A percentile compares a stretch with the other conserved stretches of the same genome.
Evolutionary conservation across 2,113 vertebrate species (phyloP).

Genomic region (Bungarus multicinctus): DNA sequence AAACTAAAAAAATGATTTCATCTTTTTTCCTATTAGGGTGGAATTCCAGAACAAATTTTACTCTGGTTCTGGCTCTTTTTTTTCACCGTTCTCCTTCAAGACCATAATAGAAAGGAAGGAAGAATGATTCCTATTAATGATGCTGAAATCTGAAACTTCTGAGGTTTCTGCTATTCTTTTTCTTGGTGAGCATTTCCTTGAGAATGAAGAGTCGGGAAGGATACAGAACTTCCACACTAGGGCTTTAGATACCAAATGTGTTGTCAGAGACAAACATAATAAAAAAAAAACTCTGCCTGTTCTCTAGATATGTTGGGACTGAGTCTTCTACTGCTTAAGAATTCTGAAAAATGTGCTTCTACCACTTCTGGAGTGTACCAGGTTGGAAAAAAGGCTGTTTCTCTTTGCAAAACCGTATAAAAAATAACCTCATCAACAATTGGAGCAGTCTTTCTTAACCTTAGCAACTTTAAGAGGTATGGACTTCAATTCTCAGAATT

Average conservation of each 20-base stretch:
- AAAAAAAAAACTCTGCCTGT: neutral
- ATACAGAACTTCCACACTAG: neutral
- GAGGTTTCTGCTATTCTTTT: neutral
- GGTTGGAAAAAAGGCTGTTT: neutral
- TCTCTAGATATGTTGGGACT: neutral
- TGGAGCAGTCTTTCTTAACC: neutral
- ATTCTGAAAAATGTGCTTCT: neutral
- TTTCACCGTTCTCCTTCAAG: conserved; percentile 77
- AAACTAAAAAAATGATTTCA: conserved; percentile 7
- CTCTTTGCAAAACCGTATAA: neutral
- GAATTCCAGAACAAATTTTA: conserved; percentile 87
- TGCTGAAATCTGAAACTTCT: neutral
- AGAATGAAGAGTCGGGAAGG: neutral
- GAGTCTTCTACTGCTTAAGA: neutral
- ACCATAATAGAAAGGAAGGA: conserved; percentile 67
- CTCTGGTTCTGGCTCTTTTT: conserved; percentile 71
- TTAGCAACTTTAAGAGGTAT: neutral
- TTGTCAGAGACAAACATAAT: neutral
- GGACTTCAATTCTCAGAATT: neutral
- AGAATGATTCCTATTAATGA: conserved; percentile 51
- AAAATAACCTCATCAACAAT: neutral
- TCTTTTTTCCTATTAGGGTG: conserved; percentile 62
- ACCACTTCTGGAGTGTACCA: neutral
- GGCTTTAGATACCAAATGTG: neutral
- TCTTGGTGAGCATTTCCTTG: neutral